These are phyloP conservation scores for Acanthurus lineatus DNA, from an alignment of 2,797 vertebrate genomes.

Conservation along the genomic window DNA sequence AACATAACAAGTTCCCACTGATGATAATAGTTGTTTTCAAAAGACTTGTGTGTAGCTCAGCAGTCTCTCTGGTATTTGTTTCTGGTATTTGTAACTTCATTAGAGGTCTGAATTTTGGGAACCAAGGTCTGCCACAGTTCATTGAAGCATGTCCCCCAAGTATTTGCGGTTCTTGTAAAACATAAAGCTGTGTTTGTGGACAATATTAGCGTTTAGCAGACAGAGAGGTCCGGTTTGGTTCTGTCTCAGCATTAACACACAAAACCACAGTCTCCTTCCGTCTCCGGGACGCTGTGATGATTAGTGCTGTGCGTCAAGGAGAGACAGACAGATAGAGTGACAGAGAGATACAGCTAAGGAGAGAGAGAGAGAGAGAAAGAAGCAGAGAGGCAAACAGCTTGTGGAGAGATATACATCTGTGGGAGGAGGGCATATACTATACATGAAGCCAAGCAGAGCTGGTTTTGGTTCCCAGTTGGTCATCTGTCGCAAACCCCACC, in stretches of 20 bases:
- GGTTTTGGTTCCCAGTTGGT: slow-evolving; percentile 64
- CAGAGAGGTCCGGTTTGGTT: slow-evolving; percentile 65
- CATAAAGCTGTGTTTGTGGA: slow-evolving; percentile 78
- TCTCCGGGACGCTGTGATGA: slow-evolving; percentile 62
- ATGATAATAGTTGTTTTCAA: slow-evolving; percentile 80
- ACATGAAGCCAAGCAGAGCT: slow-evolving; percentile 30
- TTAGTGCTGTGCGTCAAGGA: slow-evolving; percentile 50
- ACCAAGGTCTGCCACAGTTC: slow-evolving; percentile 78
- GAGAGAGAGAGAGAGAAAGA: slow-evolving; percentile 13
- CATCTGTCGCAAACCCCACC: slow-evolving; percentile 45
- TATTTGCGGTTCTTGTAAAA: slow-evolving; percentile 79
- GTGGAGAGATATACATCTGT: slow-evolving; percentile 44
- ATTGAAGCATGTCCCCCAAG: slow-evolving; percentile 75
- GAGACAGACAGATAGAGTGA: slow-evolving; percentile 56
- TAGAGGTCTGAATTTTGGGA: slow-evolving; percentile 79
- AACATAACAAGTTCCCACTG: slow-evolving; percentile 72
- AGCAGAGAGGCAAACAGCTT: slow-evolving; percentile 49
- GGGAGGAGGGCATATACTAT: slow-evolving; percentile 29
- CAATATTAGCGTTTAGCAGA: slow-evolving; percentile 76
- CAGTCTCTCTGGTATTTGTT: slow-evolving; percentile 73
- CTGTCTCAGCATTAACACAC: slow-evolving; percentile 70
- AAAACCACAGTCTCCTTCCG: slow-evolving; percentile 79
- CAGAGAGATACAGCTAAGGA: slow-evolving; percentile 38
- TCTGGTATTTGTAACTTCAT: slow-evolving; percentile 83
- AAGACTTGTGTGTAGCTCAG: slow-evolving; percentile 68